Percentiles rank a stretch among this genome's conserved stretches.
phyloP scores from a whole-genome alignment of 2,797 vertebrate genomes.

The Zalophus californianus region DNA sequence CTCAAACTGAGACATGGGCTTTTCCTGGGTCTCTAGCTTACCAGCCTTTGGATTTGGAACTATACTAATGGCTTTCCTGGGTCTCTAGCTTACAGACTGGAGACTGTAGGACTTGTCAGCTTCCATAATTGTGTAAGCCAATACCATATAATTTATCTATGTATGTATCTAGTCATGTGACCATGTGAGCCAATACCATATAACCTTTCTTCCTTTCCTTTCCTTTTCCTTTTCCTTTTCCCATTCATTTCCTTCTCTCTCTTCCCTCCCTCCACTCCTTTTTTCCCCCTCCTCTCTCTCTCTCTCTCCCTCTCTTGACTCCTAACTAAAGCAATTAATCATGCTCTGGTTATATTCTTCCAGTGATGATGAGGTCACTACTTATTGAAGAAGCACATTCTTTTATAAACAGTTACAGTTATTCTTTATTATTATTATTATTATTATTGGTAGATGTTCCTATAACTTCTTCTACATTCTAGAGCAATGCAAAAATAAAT shows the following conservation, averaged over 20 bases:
- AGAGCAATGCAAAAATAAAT: neutral
- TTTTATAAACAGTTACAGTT: neutral
- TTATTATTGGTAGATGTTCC: neutral
- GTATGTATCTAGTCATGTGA: neutral
- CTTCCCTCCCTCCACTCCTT: neutral
- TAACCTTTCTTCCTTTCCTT: too few species aligned
- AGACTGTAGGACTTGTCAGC: neutral
- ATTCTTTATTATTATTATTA: neutral
- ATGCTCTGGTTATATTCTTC: neutral
- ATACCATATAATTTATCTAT: neutral
- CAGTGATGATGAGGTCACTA: neutral
- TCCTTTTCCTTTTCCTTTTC: too few species aligned
- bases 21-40: neutral
- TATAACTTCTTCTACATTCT: neutral
- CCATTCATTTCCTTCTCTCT: neutral
- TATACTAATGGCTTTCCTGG: neutral
- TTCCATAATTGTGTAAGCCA: neutral
- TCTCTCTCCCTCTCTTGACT: neutral
- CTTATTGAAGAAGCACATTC: neutral
- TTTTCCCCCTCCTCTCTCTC: too few species aligned
- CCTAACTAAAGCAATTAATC: neutral
- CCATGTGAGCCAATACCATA: neutral
- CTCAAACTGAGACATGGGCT: neutral
- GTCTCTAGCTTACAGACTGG: neutral
- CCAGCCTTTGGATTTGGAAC: neutral